Percentiles rank a stretch among this genome's conserved stretches.
Conservation (phyloP, 1,140 invertebrate genomes). For the Caerostris extrusa region DNA sequence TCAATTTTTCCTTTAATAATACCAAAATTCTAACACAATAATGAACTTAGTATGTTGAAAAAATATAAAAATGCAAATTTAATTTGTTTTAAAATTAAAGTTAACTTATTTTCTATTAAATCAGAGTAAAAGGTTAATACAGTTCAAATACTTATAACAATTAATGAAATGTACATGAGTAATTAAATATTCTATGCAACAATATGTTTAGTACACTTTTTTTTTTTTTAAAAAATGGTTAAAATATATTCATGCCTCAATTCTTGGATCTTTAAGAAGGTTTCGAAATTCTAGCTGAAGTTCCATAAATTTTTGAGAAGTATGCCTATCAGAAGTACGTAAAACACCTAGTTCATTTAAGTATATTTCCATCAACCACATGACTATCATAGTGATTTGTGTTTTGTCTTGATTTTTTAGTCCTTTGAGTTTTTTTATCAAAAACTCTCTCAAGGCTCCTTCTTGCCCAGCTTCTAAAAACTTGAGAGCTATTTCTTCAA, state of each 20-base stretch:
- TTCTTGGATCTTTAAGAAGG: slow-evolving; percentile 80
- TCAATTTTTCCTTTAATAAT: too few relatives aligned
- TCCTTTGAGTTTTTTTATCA: slow-evolving; percentile 84
- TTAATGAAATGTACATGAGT: too few relatives aligned
- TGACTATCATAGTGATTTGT: slow-evolving; percentile 93
- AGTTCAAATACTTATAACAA: too few relatives aligned
- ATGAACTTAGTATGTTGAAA: too few relatives aligned
- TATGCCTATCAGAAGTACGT: slow-evolving; percentile 84
- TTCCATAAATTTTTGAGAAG: slow-evolving; percentile 84
- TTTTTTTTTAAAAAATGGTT: too few relatives aligned
- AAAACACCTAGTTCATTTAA: slow-evolving; percentile 91
- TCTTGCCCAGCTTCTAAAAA: slow-evolving; percentile 92
- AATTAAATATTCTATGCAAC: too few relatives aligned
- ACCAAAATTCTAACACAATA: too few relatives aligned
- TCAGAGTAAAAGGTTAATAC: too few relatives aligned
- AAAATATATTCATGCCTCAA: slow-evolving; percentile 77
- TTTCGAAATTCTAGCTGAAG: slow-evolving; percentile 89
- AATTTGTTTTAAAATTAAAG: too few relatives aligned
- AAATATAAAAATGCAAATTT: too few relatives aligned
- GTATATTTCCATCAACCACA: slow-evolving; percentile 96
- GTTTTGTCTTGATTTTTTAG: slow-evolving; percentile 83
- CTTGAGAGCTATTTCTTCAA: slow-evolving; percentile 96
- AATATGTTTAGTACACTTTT: too few relatives aligned
- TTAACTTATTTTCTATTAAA: too few relatives aligned
- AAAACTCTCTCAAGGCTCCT: slow-evolving; percentile 92